Evolutionary conservation across 2,888 invertebrate species (phyloP).

Genomic region (Anarsia innoxiella): DNA sequence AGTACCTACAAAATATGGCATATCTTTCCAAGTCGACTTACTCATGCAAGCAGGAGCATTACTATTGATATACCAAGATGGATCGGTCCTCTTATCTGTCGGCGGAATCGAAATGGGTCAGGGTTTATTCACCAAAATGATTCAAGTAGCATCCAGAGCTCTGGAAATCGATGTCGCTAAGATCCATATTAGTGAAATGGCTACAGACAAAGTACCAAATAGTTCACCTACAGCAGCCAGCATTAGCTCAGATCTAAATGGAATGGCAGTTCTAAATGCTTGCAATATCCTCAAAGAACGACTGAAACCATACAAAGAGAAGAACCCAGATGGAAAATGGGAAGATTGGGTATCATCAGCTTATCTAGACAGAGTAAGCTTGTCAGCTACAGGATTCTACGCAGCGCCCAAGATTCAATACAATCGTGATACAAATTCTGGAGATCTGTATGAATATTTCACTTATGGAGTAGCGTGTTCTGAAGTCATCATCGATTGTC

Average conservation of each 20-base stretch:
- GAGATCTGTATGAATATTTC: conserved; percentile 83
- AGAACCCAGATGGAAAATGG: conserved; percentile 83
- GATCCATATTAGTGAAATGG: conserved; percentile 83
- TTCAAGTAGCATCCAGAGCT: conserved; percentile 84
- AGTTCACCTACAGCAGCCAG: conserved; percentile 87
- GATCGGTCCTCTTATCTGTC: conserved; percentile 85
- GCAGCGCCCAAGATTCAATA: conserved; percentile 80
- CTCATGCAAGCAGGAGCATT: conserved; percentile 87
- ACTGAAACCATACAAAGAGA: conserved; percentile 78
- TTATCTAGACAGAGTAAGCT: conserved; percentile 79
- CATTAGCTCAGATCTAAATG: conserved; percentile 85
- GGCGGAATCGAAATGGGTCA: conserved; percentile 95
- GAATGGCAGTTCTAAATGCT: conserved; percentile 86
- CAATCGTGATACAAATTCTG: conserved; percentile 77
- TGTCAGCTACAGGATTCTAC: conserved; percentile 85
- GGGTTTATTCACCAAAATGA: conserved; percentile 92
- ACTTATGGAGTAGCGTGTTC: conserved; percentile 87
- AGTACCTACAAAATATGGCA: conserved; percentile 85
- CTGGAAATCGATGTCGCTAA: conserved; percentile 77
- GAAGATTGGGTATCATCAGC: conserved; percentile 85
- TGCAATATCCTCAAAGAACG: conserved; percentile 80
- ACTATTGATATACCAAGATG: conserved; percentile 84
- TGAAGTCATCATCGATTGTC: conserved; percentile 90
- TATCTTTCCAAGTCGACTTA: conserved; percentile 79
- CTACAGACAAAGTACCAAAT: conserved; percentile 89